Conservation (phyloP, 2,888 invertebrate species). For the Acronicta aceris region DNA sequence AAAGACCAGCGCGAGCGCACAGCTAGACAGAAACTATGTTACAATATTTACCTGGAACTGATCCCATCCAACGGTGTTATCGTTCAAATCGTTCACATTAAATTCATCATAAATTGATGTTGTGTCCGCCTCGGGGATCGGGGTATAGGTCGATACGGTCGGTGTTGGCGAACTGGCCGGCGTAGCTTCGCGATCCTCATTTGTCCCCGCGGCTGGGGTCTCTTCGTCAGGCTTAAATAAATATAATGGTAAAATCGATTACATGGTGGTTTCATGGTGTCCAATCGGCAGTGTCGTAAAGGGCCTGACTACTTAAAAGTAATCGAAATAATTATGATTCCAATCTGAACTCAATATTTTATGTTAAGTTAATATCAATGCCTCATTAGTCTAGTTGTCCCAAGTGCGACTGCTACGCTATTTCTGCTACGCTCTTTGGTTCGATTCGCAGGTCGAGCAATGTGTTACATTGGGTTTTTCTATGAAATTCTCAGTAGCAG, state of each 20-base stretch:
- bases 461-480: no score
- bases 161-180: neutral
- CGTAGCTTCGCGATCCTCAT: neutral
- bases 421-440: no score
- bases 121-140: neutral
- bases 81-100: neutral
- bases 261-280: no score
- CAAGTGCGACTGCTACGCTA: no score
- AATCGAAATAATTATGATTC: no score
- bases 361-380: no score
- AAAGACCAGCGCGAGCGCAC: neutral
- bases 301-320: no score
- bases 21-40: neutral
- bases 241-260: neutral
- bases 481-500: no score
- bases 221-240: conserved; percentile 3
- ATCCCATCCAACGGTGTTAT: conserved; percentile 2
- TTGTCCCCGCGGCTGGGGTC: neutral
- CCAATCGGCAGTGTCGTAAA: no score
- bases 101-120: neutral
- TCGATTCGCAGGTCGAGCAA: no score
- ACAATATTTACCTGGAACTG: conserved; percentile 4
- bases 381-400: no score
- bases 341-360: no score
- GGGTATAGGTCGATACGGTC: neutral